phyloP scores from a whole-genome alignment of 2,888 invertebrate genomes.

The Aphidoletes aphidimyza region DNA sequence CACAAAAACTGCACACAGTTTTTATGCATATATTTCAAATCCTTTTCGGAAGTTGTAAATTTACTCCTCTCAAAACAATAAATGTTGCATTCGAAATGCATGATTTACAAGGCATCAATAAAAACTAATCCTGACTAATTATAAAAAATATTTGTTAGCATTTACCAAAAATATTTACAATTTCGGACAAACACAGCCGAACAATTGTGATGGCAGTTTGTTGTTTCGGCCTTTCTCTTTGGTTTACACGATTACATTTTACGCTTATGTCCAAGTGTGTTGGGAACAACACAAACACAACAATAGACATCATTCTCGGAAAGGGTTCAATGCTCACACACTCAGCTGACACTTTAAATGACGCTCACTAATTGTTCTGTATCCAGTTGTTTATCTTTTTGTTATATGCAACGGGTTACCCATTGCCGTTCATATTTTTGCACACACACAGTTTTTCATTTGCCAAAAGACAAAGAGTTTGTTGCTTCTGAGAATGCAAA shows the following conservation, averaged over 20 bases:
- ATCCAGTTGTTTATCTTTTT: constrained; percentile 14
- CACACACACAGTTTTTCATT: constrained; percentile 11
- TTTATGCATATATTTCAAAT: neutral
- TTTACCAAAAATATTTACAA: constrained; percentile 48
- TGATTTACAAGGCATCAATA: constrained; percentile 44
- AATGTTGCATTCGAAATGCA: constrained; percentile 16
- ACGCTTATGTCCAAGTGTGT: neutral
- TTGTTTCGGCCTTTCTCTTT: neutral
- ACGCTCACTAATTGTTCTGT: constrained; percentile 36
- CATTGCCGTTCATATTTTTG: constrained; percentile 6
- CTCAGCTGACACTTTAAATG: constrained; percentile 21
- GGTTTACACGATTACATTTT: constrained; percentile 25
- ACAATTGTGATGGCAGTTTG: neutral
- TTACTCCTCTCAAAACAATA: neutral
- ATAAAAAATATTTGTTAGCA: constrained; percentile 39
- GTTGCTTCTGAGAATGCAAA: constrained; percentile 29
- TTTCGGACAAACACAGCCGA: neutral
- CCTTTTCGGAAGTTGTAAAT: constrained; percentile 51
- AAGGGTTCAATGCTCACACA: constrained; percentile 1
- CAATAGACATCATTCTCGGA: neutral
- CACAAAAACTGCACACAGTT: neutral
- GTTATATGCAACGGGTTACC: constrained; percentile 38
- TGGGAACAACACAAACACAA: neutral
- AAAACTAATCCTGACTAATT: constrained; percentile 53
- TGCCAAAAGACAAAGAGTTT: neutral